phyloP scores from a whole-genome alignment of 2,113 vertebrate genomes.

The Mastomys coucha region DNA sequence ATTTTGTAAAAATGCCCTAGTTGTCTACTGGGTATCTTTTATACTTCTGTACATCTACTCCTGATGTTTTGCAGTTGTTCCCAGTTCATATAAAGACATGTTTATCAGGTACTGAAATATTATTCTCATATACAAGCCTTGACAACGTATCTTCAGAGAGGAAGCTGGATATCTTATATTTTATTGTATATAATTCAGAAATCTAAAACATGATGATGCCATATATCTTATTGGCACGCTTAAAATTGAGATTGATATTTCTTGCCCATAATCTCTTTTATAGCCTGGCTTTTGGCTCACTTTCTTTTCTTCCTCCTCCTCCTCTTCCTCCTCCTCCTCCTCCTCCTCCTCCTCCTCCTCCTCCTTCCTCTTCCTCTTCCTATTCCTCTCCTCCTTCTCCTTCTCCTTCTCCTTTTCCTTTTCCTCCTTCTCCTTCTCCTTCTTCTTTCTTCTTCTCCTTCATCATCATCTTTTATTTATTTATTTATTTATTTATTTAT shows the following conservation, averaged over 20 bases:
- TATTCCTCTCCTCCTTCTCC: no score
- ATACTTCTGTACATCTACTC: neutral
- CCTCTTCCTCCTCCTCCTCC: no score
- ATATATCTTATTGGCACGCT: neutral
- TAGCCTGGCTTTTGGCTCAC: neutral
- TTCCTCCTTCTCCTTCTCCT: no score
- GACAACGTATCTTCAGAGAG: neutral
- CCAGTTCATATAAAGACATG: slow-evolving; percentile 31
- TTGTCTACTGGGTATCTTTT: slow-evolving; percentile 43
- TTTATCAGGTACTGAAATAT: slow-evolving; percentile 2
- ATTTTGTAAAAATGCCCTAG: neutral
- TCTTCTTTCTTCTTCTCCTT: no score
- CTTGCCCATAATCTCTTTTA: neutral
- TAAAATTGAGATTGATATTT: slow-evolving; percentile 36
- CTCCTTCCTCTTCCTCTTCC: no score
- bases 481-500: no score
- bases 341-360: no score
- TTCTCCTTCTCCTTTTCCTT: neutral
- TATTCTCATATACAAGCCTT: slow-evolving; percentile 55
- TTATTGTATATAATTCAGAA: slow-evolving; percentile 28
- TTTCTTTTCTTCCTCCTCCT: neutral
- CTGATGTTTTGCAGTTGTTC: neutral
- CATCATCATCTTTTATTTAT: no score
- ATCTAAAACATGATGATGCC: neutral
- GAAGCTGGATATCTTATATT: slow-evolving; percentile 19